Evolutionary conservation across 1,140 invertebrate species (phyloP).

Genomic region (Alviniconcha marisindica): DNA sequence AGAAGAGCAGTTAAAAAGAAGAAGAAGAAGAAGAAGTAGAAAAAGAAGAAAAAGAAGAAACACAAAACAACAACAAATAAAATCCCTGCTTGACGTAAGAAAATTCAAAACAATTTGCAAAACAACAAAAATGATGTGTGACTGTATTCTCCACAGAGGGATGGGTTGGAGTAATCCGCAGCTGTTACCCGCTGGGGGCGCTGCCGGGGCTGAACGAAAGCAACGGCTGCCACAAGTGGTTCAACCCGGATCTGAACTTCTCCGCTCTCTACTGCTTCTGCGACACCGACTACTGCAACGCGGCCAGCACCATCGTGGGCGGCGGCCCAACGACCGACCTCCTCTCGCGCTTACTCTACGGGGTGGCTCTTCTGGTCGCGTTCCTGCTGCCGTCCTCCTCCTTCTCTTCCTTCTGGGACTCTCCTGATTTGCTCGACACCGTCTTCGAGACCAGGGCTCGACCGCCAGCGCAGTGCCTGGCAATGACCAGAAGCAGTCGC

Average conservation of each 20-base stretch:
- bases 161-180: constrained; percentile 56
- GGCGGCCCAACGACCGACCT: not conserved
- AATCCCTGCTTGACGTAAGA: no score
- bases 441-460: no score
- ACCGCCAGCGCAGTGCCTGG: no score
- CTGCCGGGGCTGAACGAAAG: constrained; percentile 59
- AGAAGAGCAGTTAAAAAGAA: no score
- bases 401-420: not conserved
- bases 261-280: constrained; percentile 62
- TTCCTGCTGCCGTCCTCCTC: constrained; percentile 8
- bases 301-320: not conserved
- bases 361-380: not conserved
- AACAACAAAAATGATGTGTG: no score
- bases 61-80: no score
- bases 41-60: no score
- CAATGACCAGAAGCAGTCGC: no score
- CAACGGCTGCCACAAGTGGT: constrained; percentile 58
- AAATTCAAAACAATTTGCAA: no score
- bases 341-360: not conserved
- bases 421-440: no score
- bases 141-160: no score
- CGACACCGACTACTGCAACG: constrained; percentile 59
- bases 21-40: no score
- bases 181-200: constrained; percentile 52
- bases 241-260: constrained; percentile 45